Percentiles rank a stretch among this genome's conserved stretches.
Conservation (phyloP, 2,797 vertebrate genomes). For the Pseudochirops cupreus region DNA sequence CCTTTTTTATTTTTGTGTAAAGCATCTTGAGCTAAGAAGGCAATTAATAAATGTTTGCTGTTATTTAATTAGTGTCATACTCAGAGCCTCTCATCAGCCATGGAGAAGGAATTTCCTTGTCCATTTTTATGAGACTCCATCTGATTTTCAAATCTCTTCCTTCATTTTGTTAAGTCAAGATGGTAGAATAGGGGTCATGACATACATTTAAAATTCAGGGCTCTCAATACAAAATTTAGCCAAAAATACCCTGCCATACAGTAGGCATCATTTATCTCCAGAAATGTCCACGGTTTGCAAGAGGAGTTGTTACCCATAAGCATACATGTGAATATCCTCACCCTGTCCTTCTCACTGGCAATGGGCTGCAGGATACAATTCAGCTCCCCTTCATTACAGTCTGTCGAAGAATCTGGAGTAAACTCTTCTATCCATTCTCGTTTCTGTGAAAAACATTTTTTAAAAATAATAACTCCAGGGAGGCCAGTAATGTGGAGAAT, state of each 20-base stretch:
- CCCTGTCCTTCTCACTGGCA: constrained; percentile 39
- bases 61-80: background rate
- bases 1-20: background rate
- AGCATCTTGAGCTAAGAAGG: background rate
- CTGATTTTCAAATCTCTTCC: background rate
- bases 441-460: background rate
- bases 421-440: background rate
- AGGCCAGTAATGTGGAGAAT: background rate
- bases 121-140: background rate
- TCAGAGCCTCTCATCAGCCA: background rate
- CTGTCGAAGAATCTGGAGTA: background rate
- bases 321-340: rapidly evolving
- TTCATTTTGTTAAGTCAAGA: background rate
- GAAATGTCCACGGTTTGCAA: background rate
- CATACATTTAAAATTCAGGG: background rate
- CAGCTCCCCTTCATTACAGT: constrained; percentile 59
- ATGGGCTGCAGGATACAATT: constrained; percentile 69
- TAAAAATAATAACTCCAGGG: background rate
- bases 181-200: background rate
- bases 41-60: background rate
- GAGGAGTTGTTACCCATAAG: background rate
- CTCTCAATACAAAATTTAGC: background rate
- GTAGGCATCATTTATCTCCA: background rate
- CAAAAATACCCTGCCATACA: background rate
- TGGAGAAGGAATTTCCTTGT: background rate